Evolutionary conservation across 2,888 invertebrate species (phyloP).

Genomic region (Blastobasis lacticolella): DNA sequence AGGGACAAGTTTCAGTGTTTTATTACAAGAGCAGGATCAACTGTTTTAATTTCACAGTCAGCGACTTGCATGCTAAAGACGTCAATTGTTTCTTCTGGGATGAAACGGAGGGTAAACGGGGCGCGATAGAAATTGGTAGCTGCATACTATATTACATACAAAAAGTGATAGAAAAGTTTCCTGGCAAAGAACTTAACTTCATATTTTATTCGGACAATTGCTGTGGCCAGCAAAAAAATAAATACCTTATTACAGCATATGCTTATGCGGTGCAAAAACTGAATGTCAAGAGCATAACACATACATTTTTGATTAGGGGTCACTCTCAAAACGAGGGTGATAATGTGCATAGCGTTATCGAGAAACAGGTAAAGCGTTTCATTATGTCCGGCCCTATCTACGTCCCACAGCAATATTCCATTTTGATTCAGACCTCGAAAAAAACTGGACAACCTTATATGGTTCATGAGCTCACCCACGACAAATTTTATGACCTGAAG

Average conservation of each 20-base stretch:
- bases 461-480: conserved; percentile 8
- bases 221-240: conserved; percentile 2
- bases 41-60: conserved; percentile 15
- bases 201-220: conserved; percentile 8
- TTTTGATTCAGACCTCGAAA: conserved; percentile 15
- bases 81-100: conserved; percentile 13
- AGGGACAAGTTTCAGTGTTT: conserved; percentile 15
- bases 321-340: conserved; percentile 13
- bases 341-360: conserved; percentile 10
- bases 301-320: conserved; percentile 13
- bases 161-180: background rate
- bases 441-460: conserved; percentile 15
- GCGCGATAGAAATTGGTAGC: conserved; percentile 10
- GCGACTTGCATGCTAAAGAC: conserved; percentile 11
- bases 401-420: conserved; percentile 13
- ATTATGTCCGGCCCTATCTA: conserved; percentile 11
- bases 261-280: background rate
- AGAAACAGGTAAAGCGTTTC: conserved; percentile 8
- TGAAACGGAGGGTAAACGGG: conserved; percentile 11
- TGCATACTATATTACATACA: conserved; percentile 9
- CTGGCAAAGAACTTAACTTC: background rate
- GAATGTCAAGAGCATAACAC: conserved; percentile 2
- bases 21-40: conserved; percentile 14
- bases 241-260: background rate
- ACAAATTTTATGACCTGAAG: conserved; percentile 8